Conservation (phyloP, 2,797 vertebrate genomes). For the Sphenopsis melanotis region DNA sequence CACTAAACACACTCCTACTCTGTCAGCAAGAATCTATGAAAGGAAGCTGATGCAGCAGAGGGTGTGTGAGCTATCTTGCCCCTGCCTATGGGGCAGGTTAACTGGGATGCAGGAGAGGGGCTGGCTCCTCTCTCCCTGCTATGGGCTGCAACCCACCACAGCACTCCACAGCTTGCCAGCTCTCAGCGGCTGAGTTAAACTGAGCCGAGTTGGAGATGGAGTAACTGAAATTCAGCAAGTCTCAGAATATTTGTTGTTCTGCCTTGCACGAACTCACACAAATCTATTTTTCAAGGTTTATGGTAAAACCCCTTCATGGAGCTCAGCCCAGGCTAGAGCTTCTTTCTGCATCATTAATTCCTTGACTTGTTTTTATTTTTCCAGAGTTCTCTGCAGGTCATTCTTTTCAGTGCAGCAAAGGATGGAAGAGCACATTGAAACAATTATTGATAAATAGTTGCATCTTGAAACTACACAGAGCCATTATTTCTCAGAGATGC, state of each 20-base stretch:
- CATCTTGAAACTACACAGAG: conserved; percentile 8
- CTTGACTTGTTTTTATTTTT: conserved; percentile 9
- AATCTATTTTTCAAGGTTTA: background rate
- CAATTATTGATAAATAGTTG: conserved; percentile 17
- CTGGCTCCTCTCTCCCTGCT: background rate
- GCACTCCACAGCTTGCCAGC: background rate
- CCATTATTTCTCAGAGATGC: background rate
- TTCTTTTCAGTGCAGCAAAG: background rate
- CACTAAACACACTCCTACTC: fast-evolving
- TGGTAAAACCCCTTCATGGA: background rate
- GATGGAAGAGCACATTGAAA: background rate
- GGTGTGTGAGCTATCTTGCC: background rate
- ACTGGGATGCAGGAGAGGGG: background rate
- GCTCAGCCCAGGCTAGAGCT: background rate
- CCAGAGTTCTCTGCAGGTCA: background rate
- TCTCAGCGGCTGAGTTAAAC: background rate
- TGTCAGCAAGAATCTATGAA: fast-evolving
- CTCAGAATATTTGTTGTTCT: background rate
- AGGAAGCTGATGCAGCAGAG: background rate
- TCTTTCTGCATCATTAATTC: background rate
- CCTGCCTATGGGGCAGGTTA: background rate
- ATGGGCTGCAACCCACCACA: background rate
- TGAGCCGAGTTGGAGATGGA: fast-evolving
- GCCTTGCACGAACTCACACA: background rate
- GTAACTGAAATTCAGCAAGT: background rate